Conservation (phyloP, 2,113 vertebrate genomes). For the Ictidomys tridecemlineatus region DNA sequence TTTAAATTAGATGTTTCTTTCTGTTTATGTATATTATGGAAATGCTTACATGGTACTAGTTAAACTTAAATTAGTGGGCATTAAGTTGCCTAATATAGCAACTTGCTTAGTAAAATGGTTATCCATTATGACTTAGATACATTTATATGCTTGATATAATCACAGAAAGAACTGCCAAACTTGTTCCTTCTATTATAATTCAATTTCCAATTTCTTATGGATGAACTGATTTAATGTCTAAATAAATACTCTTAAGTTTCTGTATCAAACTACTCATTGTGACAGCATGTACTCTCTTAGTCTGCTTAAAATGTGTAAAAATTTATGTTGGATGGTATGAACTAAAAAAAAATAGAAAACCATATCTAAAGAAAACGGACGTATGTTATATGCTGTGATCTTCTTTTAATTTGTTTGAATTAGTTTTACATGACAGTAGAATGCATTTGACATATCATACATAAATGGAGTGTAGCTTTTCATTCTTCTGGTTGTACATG, state of each 20-base stretch:
- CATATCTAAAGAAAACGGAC: background rate
- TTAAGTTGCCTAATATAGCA: background rate
- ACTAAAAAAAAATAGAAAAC: slow-evolving; percentile 38
- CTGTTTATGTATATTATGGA: slow-evolving; percentile 22
- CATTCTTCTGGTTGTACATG: no score
- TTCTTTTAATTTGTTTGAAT: no score
- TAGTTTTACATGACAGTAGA: no score
- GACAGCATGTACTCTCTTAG: slow-evolving; percentile 65
- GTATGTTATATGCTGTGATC: background rate
- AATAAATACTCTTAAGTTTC: slow-evolving; percentile 59
- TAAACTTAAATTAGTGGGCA: slow-evolving; percentile 52
- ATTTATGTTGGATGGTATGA: slow-evolving; percentile 20
- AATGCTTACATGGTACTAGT: background rate
- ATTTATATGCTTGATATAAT: slow-evolving; percentile 46
- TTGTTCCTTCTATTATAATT: slow-evolving; percentile 68
- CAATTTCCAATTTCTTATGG: slow-evolving; percentile 65
- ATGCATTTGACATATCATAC: no score
- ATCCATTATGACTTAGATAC: slow-evolving; percentile 7
- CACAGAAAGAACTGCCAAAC: slow-evolving; percentile 33
- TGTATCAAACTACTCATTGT: slow-evolving; percentile 59
- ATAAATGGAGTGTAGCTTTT: no score
- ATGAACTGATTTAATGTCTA: slow-evolving; percentile 56
- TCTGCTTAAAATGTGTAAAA: slow-evolving; percentile 72
- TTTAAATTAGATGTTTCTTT: slow-evolving; percentile 65
- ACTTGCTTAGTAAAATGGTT: slow-evolving; percentile 50